Percentiles rank a stretch among this genome's conserved stretches.
Conservation (phyloP, 2,888 invertebrate genomes). For the Lucinisca nassula region DNA sequence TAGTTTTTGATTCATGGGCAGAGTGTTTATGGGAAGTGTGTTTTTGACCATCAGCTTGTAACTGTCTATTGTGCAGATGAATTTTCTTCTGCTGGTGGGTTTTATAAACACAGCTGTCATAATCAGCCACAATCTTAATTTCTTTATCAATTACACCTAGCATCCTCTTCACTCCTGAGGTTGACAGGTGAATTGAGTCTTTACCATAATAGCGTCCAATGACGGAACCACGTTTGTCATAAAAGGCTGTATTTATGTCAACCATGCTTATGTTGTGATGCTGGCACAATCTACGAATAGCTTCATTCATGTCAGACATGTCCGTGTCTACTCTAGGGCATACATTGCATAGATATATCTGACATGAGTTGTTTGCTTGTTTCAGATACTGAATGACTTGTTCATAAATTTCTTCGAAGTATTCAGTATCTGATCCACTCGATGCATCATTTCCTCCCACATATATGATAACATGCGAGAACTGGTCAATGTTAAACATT, state of each 20-base stretch:
- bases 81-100: not conserved
- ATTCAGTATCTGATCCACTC: no score
- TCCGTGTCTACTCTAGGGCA: not conserved
- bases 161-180: not conserved
- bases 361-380: not conserved
- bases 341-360: constrained; percentile 6
- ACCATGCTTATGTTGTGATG: not conserved
- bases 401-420: constrained; percentile 11
- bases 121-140: not conserved
- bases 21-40: not conserved
- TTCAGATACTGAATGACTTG: not conserved
- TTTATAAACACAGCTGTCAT: not conserved
- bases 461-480: no score
- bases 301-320: not conserved
- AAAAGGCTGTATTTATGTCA: not conserved
- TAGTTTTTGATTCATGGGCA: no score
- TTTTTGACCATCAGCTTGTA: no score
- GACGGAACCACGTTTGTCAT: not conserved
- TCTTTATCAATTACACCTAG: not conserved
- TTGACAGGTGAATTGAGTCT: not conserved
- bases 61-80: not conserved
- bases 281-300: not conserved
- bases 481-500: no score
- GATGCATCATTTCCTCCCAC: no score
- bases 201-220: not conserved